Conservation (phyloP, 1,140 invertebrate species). For the Idris sp. region DNA sequence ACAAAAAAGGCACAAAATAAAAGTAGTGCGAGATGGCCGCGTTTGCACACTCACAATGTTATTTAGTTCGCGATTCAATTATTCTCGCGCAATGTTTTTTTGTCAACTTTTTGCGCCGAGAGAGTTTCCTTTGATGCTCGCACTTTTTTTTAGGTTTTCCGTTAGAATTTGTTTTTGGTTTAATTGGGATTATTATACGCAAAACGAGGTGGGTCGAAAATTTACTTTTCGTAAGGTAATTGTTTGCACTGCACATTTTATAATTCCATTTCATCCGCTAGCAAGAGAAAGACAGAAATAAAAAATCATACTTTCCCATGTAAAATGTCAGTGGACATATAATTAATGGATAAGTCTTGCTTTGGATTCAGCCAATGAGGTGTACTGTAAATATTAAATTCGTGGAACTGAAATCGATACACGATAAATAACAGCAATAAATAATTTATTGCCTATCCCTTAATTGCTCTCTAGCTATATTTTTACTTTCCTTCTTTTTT, state of each 20-base stretch:
- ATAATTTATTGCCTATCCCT: constrained; percentile 23
- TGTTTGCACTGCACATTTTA: constrained; percentile 16
- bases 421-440: constrained; percentile 14
- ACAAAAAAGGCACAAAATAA: neutral
- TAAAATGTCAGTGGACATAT: no score
- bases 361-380: no score
- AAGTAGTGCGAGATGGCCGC: no score
- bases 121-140: constrained; percentile 11
- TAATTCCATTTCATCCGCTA: no score
- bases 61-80: constrained; percentile 17
- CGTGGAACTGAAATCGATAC: constrained; percentile 15
- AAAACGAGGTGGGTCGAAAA: neutral
- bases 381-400: no score
- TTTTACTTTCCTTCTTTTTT: no score
- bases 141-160: constrained; percentile 4
- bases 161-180: constrained; percentile 3
- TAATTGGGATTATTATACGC: constrained; percentile 19
- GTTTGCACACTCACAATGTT: neutral
- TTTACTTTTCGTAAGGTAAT: constrained; percentile 11
- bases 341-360: constrained; percentile 5
- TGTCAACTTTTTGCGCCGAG: constrained; percentile 1
- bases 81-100: constrained; percentile 12
- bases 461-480: constrained; percentile 30
- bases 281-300: no score
- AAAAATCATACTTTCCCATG: no score